These are phyloP conservation scores for Columba guinea DNA, from an alignment of 2,797 vertebrate species.

Conservation along the genomic window DNA sequence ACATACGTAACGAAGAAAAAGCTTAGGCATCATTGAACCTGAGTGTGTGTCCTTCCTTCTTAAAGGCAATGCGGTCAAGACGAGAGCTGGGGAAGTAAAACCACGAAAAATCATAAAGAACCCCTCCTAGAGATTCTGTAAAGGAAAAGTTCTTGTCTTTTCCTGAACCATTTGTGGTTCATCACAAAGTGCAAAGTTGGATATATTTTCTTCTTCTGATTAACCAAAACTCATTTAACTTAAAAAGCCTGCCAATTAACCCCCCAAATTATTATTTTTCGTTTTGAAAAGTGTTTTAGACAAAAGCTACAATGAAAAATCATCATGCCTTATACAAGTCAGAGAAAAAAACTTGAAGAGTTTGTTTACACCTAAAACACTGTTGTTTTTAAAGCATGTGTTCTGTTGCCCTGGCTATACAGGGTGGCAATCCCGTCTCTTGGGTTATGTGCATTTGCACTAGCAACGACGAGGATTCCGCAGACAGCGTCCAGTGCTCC, in stretches of 20 bases:
- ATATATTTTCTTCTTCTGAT: neutral
- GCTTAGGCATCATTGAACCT: rapidly evolving
- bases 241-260: neutral
- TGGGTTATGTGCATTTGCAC: too few species aligned
- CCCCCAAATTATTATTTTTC: neutral
- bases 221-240: neutral
- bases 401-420: neutral
- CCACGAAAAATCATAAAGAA: rapidly evolving
- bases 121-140: neutral
- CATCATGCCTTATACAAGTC: neutral
- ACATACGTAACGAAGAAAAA: rapidly evolving
- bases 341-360: neutral
- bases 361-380: neutral
- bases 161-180: neutral
- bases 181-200: neutral
- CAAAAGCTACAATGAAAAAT: neutral
- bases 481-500: neutral
- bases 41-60: neutral
- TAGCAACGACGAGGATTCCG: too few species aligned
- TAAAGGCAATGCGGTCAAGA: neutral
- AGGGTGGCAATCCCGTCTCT: neutral
- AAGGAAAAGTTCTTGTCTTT: neutral
- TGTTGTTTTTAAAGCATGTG: rapidly evolving
- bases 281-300: neutral
- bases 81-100: neutral